Conservation (phyloP, 2,113 vertebrate species). For the Hippocampus mohnikei region DNA sequence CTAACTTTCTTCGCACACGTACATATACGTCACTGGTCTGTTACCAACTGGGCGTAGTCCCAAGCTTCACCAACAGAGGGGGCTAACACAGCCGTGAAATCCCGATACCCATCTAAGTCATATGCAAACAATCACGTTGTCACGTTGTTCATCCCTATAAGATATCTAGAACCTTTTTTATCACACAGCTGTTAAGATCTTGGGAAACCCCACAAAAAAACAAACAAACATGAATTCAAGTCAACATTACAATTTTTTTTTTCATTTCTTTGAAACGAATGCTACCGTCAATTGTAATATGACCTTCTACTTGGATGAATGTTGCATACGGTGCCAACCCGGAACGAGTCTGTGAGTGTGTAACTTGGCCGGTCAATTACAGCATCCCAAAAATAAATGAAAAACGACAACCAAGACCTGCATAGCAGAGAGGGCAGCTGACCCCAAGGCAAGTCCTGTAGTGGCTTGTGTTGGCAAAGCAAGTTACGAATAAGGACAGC, state of each 20-base stretch:
- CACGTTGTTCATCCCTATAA: too few species aligned
- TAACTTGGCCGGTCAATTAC: background rate
- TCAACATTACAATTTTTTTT: background rate
- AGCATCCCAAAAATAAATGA: background rate
- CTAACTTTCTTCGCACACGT: too few species aligned
- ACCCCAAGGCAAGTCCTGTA: background rate
- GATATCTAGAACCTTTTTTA: constrained; percentile 10
- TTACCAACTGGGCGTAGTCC: too few species aligned
- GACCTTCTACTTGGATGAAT: background rate
- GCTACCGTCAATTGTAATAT: background rate
- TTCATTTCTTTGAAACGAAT: background rate
- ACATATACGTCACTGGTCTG: too few species aligned
- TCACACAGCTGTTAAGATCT: constrained; percentile 15
- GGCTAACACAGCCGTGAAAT: too few species aligned
- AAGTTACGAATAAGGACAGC: background rate
- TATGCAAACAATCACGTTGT: too few species aligned
- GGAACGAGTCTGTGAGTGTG: background rate
- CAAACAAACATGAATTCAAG: background rate
- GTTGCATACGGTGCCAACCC: background rate
- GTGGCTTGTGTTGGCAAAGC: background rate
- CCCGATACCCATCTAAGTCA: too few species aligned
- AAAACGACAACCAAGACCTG: background rate
- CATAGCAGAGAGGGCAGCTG: background rate
- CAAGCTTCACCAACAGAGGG: too few species aligned
- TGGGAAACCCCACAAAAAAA: background rate